Conservation (phyloP, 2,888 invertebrate genomes). For the Meteorus colon region DNA sequence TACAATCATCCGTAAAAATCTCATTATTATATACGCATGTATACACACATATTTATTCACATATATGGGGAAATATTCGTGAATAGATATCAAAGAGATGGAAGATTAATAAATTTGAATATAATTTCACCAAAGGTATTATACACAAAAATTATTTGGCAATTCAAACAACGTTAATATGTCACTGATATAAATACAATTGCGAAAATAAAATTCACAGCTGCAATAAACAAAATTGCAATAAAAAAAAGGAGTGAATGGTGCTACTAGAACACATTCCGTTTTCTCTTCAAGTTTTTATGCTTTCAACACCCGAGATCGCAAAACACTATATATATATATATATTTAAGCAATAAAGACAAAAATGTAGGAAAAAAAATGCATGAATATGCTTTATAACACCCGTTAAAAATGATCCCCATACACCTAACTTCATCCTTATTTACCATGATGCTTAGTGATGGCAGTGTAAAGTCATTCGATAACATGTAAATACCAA, state of each 20-base stretch:
- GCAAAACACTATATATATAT: background rate
- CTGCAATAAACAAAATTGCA: background rate
- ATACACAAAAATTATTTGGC: background rate
- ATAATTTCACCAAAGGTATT: background rate
- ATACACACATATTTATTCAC: background rate
- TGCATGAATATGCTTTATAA: slow-evolving; percentile 2
- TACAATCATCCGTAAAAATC: background rate
- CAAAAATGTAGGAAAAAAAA: background rate
- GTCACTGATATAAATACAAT: background rate
- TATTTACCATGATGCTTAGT: background rate
- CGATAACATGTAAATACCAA: background rate
- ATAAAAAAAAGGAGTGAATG: background rate
- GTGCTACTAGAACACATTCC: background rate
- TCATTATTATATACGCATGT: background rate
- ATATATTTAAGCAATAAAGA: background rate
- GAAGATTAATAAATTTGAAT: background rate
- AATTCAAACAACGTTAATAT: background rate
- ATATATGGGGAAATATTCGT: background rate
- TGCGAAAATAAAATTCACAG: slow-evolving; percentile 2
- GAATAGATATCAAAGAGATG: background rate
- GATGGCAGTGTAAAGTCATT: background rate
- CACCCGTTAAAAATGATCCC: background rate
- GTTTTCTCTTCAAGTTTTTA: background rate
- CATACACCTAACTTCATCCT: slow-evolving; percentile 1
- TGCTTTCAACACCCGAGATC: background rate